Evolutionary conservation across 1,140 invertebrate species (phyloP).

Genomic region (Drosophila sucinea): DNA sequence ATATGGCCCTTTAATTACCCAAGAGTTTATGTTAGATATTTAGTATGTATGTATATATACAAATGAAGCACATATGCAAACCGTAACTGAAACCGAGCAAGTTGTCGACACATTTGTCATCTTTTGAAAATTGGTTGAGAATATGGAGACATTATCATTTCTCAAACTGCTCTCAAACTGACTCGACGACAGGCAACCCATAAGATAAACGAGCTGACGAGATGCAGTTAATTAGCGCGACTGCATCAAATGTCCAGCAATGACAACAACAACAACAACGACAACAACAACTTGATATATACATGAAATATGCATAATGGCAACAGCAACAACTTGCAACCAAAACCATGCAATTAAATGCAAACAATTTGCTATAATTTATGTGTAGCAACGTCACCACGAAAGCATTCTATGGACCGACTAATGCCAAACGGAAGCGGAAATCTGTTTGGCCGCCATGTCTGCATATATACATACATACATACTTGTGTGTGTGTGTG

Average conservation of each 20-base stretch:
- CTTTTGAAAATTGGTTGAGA: constrained; percentile 28
- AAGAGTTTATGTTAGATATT: background rate
- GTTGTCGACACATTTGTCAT: constrained; percentile 59
- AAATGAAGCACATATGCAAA: background rate
- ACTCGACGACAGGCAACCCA: constrained; percentile 34
- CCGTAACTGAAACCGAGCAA: background rate
- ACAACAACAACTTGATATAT: constrained; percentile 5
- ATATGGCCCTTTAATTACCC: background rate
- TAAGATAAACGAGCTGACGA: constrained; percentile 64
- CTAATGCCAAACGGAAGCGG: constrained; percentile 76
- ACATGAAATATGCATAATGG: constrained; percentile 61
- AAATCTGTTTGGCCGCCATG: constrained; percentile 66
- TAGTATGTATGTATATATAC: background rate
- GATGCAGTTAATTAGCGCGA: constrained; percentile 73
- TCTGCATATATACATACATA: constrained; percentile 15
- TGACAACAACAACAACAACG: constrained; percentile 8
- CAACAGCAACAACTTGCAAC: constrained; percentile 27
- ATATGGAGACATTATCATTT: constrained; percentile 27
- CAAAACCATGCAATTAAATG: constrained; percentile 69
- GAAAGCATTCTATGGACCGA: constrained; percentile 53
- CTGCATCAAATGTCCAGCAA: constrained; percentile 57
- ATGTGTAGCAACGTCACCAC: constrained; percentile 53
- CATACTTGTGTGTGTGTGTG: background rate
- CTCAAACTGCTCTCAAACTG: constrained; percentile 33
- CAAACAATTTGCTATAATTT: constrained; percentile 80